Percentiles rank a stretch among this genome's conserved stretches.
Evolutionary conservation across 30 jellyfish, hydroid and myxozoan genomes (phyloP).

Genomic region (Aurelia sp.): DNA sequence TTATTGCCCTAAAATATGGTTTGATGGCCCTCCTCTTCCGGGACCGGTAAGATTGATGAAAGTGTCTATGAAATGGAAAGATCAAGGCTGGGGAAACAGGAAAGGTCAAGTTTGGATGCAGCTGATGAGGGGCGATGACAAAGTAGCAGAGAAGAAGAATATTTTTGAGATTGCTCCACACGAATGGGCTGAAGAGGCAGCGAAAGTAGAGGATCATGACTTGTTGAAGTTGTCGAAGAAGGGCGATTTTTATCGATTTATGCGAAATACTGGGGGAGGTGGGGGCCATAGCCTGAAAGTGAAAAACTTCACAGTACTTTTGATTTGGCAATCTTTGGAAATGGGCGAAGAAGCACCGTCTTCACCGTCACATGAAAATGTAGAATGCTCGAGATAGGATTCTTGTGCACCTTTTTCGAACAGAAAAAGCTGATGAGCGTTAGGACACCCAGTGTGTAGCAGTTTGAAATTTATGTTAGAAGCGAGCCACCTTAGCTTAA

Average conservation of each 20-base stretch:
- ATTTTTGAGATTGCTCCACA: not conserved
- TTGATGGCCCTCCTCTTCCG: not conserved
- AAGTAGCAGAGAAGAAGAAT: not conserved
- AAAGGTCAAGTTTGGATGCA: constrained; percentile 2
- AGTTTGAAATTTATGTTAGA: too few relatives aligned
- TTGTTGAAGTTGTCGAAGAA: not conserved
- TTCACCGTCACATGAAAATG: too few relatives aligned
- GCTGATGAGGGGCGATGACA: not conserved
- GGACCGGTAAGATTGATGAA: not conserved
- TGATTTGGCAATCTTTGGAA: too few relatives aligned
- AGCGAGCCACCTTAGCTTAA: too few relatives aligned
- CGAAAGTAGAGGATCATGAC: not conserved
- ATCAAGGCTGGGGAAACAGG: constrained; percentile 1
- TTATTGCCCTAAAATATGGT: not conserved
- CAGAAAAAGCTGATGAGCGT: too few relatives aligned
- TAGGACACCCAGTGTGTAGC: too few relatives aligned
- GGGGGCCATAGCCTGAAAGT: not conserved
- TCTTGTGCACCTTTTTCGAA: too few relatives aligned
- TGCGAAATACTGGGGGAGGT: constrained; percentile 8
- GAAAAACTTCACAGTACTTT: not conserved
- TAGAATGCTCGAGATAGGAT: too few relatives aligned
- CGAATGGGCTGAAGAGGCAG: not conserved
- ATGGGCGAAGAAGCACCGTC: too few relatives aligned
- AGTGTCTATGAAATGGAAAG: not conserved
- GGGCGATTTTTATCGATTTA: not conserved